Base-by-base conservation (phyloP, 2,888 invertebrate genomes). In the Eugnorisma glareosa region DNA sequence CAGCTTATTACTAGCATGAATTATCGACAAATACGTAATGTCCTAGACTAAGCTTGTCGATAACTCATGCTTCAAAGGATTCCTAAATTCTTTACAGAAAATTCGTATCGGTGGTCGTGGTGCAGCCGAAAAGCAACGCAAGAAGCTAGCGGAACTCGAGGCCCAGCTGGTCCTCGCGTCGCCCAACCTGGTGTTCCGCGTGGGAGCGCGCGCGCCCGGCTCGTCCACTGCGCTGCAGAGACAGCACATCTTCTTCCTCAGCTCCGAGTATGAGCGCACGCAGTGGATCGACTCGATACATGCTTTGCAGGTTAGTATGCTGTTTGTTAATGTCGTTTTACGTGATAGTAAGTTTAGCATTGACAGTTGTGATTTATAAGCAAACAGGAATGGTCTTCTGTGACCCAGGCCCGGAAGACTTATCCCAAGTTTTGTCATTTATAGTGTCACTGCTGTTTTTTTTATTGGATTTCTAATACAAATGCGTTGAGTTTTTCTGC, bases 241-340 rank as follows among this genome's bases (percentile, higher is more conserved):
- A 69, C 97, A 97, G 57, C 98, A 98, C 93, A 98, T 98, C 75
- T 99, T 99, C 96, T 99, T 99, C 95, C 97, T 99, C 90, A 98
- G 99, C 87, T 99, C 99, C 0, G 99, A 99, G 95, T 99, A 98
- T 92, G 99, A 99, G 94, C 97, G 99, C 74, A 98, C 98, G 84
- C 99, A 99, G 93, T 99, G 99, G 99, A 98, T 98, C 86, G 99
- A 99, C 93, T 98, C 99, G 6, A 98, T 99, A 86, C 98, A 98
- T 87, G 98, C 98, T 37, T 95, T 99, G 77, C 98, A 98, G 97
- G 97, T 97, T 6, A 37, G 28, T 70, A 11, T 35, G 24, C 37
- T 21, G 11, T 37, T 59, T 59, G 59, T 31, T 59, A 0, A 31
- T 59, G 21, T 64, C 37, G 37, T 37, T 15, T 7, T 24, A 10